phyloP scores from a whole-genome alignment of 2,797 vertebrate species.

The Chrysocyon brachyurus region DNA sequence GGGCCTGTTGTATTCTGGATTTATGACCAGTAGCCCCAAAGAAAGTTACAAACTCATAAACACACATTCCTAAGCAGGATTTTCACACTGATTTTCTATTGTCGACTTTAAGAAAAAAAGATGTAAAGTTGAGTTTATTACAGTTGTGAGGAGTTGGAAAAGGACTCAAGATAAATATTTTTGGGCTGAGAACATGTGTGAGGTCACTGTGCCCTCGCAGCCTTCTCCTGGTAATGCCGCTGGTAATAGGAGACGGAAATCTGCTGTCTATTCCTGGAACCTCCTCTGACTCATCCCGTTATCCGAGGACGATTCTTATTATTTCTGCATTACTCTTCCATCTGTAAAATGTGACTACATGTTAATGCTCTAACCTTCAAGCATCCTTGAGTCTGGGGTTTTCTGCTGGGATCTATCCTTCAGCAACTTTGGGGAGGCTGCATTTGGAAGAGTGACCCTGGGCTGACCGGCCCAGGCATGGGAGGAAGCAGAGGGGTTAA shows the following conservation, averaged over 20 bases:
- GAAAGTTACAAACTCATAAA: not conserved
- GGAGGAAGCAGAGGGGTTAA: not conserved
- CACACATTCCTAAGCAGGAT: not conserved
- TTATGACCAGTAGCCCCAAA: not conserved
- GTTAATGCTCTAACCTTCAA: slow-evolving; percentile 4
- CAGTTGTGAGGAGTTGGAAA: slow-evolving; percentile 30
- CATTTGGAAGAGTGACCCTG: not conserved
- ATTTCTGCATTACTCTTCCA: not conserved
- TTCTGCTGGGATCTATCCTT: not conserved
- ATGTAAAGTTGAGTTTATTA: slow-evolving; percentile 29
- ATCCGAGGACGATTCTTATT: not conserved
- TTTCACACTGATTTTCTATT: slow-evolving; percentile 50
- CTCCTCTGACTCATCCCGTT: slow-evolving; percentile 41
- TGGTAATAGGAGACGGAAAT: not conserved
- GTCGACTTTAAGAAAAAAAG: slow-evolving; percentile 3
- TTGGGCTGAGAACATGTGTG: slow-evolving; percentile 45
- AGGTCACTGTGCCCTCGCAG: slow-evolving; percentile 69
- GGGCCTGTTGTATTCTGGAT: not conserved
- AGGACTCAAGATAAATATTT: slow-evolving; percentile 51
- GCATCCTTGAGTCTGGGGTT: not conserved
- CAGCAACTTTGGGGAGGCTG: not conserved
- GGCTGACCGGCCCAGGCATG: not conserved
- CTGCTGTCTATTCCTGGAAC: slow-evolving; percentile 59
- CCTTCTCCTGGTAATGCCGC: not conserved
- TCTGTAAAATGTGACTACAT: not conserved